Percentiles rank a stretch among this genome's conserved stretches.
These are phyloP conservation scores for Bradypodion ventrale DNA, from an alignment of 2,797 vertebrate genomes.

Conservation along the genomic window DNA sequence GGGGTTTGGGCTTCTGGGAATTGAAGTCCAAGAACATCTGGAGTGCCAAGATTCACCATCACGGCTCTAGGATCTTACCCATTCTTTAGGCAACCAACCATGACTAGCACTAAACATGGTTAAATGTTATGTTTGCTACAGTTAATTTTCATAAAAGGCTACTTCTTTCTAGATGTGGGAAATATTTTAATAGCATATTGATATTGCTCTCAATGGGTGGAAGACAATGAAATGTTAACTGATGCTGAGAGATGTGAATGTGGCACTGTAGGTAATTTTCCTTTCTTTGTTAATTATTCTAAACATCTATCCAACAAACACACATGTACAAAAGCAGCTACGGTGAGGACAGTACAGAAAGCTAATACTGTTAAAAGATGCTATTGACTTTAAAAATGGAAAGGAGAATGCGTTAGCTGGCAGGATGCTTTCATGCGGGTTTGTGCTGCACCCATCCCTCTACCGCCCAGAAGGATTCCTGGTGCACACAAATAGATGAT, in stretches of 20 bases:
- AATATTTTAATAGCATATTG: constrained; percentile 18
- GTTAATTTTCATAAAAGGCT: not conserved
- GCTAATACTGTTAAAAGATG: constrained; percentile 19
- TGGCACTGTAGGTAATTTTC: too few species aligned
- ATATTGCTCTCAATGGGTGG: not conserved
- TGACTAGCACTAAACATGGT: not conserved
- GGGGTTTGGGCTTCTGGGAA: too few species aligned
- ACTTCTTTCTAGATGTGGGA: not conserved
- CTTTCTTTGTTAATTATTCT: not conserved
- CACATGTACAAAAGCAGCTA: constrained; percentile 23
- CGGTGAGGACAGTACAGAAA: not conserved
- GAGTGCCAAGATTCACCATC: too few species aligned
- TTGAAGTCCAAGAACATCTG: too few species aligned
- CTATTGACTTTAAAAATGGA: constrained; percentile 36
- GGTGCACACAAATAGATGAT: constrained; percentile 42
- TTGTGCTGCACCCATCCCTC: not conserved
- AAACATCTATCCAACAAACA: constrained; percentile 1
- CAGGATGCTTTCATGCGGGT: not conserved
- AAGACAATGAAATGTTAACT: too few species aligned
- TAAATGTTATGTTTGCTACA: not conserved
- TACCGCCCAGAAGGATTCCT: constrained; percentile 40
- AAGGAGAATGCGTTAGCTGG: not conserved
- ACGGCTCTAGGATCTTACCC: not conserved
- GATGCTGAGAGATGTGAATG: too few species aligned
- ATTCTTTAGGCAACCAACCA: not conserved